A percentile compares a stretch with the other conserved stretches of the same genome.
These are phyloP conservation scores for Drosophila grimshawi DNA, from an alignment of 1,140 invertebrate genomes.

Conservation along the genomic window DNA sequence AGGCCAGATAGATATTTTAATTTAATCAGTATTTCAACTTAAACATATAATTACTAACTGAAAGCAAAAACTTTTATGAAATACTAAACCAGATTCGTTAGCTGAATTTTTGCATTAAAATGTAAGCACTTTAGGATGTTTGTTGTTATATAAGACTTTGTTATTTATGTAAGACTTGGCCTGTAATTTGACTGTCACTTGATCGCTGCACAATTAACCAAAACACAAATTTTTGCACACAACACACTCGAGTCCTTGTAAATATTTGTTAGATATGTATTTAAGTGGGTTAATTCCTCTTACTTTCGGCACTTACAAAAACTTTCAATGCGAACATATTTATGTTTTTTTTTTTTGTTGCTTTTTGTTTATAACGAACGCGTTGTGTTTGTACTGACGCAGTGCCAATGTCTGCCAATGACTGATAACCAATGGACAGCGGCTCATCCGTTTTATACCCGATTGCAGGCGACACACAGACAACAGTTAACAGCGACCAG, in stretches of 20 bases:
- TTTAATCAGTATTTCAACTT: too few relatives aligned
- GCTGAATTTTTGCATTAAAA: neutral
- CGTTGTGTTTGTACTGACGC: slow-evolving; percentile 46
- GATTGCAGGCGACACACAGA: slow-evolving; percentile 39
- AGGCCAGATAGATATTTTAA: neutral
- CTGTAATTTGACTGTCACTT: neutral
- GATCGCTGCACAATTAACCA: neutral
- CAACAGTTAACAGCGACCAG: slow-evolving; percentile 32
- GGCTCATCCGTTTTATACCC: slow-evolving; percentile 77
- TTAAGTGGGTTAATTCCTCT: slow-evolving; percentile 14
- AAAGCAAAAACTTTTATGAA: neutral
- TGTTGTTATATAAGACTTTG: neutral
- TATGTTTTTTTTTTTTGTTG: slow-evolving; percentile 27
- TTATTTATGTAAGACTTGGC: slow-evolving; percentile 4
- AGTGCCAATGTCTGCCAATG: slow-evolving; percentile 66
- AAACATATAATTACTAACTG: neutral
- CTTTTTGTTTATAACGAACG: slow-evolving; percentile 5
- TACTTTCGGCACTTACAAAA: slow-evolving; percentile 68
- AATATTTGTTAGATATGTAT: neutral
- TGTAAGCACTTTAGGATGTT: neutral
- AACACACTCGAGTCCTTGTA: slow-evolving; percentile 40
- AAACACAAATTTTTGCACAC: slow-evolving; percentile 10
- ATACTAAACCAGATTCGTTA: neutral
- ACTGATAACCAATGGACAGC: slow-evolving; percentile 76
- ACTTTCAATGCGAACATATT: slow-evolving; percentile 76